Base-by-base conservation (phyloP, 2,888 invertebrate species). In the Lochmaea crataegi region DNA sequence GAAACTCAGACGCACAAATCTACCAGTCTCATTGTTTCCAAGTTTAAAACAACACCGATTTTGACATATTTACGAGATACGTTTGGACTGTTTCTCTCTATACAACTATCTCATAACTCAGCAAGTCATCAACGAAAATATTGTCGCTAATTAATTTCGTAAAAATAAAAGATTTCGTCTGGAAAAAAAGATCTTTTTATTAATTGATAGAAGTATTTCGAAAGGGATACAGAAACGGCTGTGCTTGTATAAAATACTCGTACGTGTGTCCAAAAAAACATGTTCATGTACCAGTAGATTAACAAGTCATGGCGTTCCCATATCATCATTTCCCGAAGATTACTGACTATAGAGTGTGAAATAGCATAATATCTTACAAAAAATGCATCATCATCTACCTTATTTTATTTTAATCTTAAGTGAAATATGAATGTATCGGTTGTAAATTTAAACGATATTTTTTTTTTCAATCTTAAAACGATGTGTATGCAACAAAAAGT, bases 11-110 rank as follows among this genome's bases (percentile, higher is more conserved):
- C 86, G 83, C 86, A 86, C 86, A 86, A 86, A 86, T 86, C 85
- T 85, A 83, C 83, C 83, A 78, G 83, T 81, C 84, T 86, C 85
- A 86, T 86, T 86, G 86, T 86, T 86, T 85, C 84, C 84, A 83
- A 85, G 84, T 86, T 86, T 82, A 85, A 85, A 86, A 85, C 86
- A 85, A 85, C 86, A 85, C 85, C 82, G 83, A 83, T 86, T 86
- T 86, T 86, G 85, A 86, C 85, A 85, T 85, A 85, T 85, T 86
- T 86, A 86, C 85, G 85, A 85, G 83, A 81, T 81, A 81, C 83
- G 82, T 79, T 82, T 82, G 82, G 81, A 82, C 81, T 79, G 80
- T 79, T 75, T 80, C 72, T 75, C 63, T 32, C 0, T 79, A 78
- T 72, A 67, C 71, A 65, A 71, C 68, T 79, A 69, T 66, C 70